Evolutionary conservation across 2,888 invertebrate genomes (phyloP).

Genomic region (Autographa pulchrina): DNA sequence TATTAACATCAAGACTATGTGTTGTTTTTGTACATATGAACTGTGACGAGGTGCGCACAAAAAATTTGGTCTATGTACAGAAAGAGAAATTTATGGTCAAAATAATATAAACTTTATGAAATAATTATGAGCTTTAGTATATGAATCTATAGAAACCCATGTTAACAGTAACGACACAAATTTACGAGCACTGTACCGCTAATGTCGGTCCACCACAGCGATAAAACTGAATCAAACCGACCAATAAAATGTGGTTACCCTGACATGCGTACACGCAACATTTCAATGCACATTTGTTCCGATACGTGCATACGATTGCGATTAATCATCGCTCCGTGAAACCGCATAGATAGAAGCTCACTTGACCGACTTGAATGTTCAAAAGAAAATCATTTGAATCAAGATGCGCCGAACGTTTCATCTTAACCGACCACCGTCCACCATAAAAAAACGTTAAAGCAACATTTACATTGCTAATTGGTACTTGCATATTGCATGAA

Average conservation of each 20-base stretch:
- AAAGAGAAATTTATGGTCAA: no score
- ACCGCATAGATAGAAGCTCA: constrained; percentile 57
- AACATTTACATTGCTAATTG: constrained; percentile 60
- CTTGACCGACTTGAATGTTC: constrained; percentile 73
- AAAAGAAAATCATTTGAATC: constrained; percentile 66
- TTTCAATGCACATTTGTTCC: constrained; percentile 58
- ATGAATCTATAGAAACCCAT: not conserved
- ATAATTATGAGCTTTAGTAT: not conserved
- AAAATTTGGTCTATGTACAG: no score
- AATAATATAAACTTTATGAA: not conserved
- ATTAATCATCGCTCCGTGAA: constrained; percentile 66
- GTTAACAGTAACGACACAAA: constrained; percentile 15
- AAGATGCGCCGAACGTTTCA: constrained; percentile 52
- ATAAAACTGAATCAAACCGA: constrained; percentile 40
- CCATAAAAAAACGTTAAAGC: constrained; percentile 50
- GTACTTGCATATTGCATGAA: constrained; percentile 31
- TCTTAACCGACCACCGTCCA: constrained; percentile 47
- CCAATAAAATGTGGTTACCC: constrained; percentile 47
- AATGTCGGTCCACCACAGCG: constrained; percentile 37
- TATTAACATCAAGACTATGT: no score
- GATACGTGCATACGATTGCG: constrained; percentile 61
- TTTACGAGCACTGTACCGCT: constrained; percentile 18
- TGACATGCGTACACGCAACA: constrained; percentile 55
- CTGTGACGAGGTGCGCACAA: no score
- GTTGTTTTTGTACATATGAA: no score